Conservation (phyloP, 2,888 invertebrate genomes). For the Drosophila mercatorum region DNA sequence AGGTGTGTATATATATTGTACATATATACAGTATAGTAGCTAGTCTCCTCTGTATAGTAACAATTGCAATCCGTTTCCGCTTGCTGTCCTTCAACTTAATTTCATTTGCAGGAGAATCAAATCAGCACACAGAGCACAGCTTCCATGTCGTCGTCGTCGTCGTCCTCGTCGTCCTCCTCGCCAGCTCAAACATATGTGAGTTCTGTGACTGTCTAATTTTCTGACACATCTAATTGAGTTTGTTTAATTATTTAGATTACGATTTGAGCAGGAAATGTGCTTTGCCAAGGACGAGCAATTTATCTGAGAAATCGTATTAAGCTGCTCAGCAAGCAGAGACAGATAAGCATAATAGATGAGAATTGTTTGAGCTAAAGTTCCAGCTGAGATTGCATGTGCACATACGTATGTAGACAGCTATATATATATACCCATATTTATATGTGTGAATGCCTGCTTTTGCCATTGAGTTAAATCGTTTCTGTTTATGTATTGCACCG, state of each 20-base stretch:
- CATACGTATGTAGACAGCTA: not conserved
- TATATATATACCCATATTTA: not conserved
- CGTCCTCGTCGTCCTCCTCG: not conserved
- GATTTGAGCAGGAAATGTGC: constrained; percentile 48
- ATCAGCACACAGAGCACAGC: constrained; percentile 40
- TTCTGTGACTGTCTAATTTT: constrained; percentile 44
- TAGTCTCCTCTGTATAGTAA: not conserved
- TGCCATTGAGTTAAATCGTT: constrained; percentile 24
- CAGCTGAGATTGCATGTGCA: constrained; percentile 37
- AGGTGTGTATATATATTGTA: not conserved
- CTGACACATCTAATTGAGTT: constrained; percentile 72
- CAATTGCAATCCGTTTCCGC: constrained; percentile 5
- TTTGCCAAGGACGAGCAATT: constrained; percentile 47
- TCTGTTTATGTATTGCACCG: constrained; percentile 9
- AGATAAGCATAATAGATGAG: constrained; percentile 39
- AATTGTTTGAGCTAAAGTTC: constrained; percentile 19
- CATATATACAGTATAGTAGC: not conserved
- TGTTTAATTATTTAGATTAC: constrained; percentile 76
- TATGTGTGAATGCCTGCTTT: not conserved
- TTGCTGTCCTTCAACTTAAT: constrained; percentile 32
- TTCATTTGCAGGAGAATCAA: constrained; percentile 43
- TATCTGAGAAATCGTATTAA: constrained; percentile 56
- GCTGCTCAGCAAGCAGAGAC: constrained; percentile 34
- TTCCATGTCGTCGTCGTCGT: constrained; percentile 3
- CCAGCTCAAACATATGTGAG: constrained; percentile 1